Base-by-base conservation (phyloP, 1,140 invertebrate species). In the Aphidius ervi region DNA sequence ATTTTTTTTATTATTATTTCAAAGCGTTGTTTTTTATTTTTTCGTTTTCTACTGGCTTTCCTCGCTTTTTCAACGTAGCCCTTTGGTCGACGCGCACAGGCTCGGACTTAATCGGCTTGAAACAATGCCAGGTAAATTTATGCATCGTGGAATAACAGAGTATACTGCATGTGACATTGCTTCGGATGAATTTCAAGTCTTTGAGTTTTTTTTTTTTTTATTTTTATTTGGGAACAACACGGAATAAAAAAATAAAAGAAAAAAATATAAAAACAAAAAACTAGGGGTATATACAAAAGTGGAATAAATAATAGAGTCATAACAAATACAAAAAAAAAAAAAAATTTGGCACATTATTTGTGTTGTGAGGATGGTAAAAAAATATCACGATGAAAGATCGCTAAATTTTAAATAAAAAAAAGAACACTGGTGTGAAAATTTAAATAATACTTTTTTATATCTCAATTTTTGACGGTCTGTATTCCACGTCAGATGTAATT, bases 91-190 rank as follows among this genome's bases (percentile, higher is more conserved):
- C 39, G 52, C 52, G 52, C 52, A 41, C 52, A 40, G 42, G n/a
- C 52, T 54, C 52, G 40, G 52, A 54, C 52, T 57, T 68, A 64
- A 64, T 68, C 61, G 55, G 59, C 48, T 58, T 58, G 20, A 49
- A 45, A 42, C 57, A 31, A 50, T 45, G 37, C 53, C 45, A 46
- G 62, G 23, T 54, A 66, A 62, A 71, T 71, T 68, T 69, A 50
- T 59, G 57, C 57, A 59, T 42, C 41, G 23, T 9, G n/a, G 47
- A 23, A 49, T 41, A 37, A 49, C 57, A 59, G 49, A 42, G 41
- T 37, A 49, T 42, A 59, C 47, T 41, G 52, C 39, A 41, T 54
- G 40, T 41, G 52, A 54, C 52, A 39, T 39, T 54, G 40, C 52
- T n/a, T 54, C 52, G 16, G 39, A 54, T 54, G 52, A 54, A 54